These are phyloP conservation scores for Mimas tiliae DNA, from an alignment of 2,888 invertebrate genomes.

Conservation along the genomic window DNA sequence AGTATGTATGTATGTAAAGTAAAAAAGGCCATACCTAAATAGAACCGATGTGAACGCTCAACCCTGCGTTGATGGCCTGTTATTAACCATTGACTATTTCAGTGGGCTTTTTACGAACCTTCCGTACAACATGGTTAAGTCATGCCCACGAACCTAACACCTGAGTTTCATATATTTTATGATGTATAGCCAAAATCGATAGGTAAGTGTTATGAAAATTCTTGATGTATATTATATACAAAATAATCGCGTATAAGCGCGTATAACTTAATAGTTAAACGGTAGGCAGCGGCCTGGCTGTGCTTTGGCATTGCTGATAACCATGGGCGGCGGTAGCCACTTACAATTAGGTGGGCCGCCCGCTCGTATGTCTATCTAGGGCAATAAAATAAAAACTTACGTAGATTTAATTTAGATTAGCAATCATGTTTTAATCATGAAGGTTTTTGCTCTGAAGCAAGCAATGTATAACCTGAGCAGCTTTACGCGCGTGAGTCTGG, in stretches of 20 bases:
- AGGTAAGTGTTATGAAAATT: background rate
- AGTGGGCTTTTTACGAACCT: constrained; percentile 24
- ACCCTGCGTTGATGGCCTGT: constrained; percentile 11
- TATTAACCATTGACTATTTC: constrained; percentile 26
- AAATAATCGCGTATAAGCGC: background rate
- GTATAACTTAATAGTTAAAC: no score
- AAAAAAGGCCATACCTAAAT: constrained; percentile 4
- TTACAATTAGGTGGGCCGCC: no score
- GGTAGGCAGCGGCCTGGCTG: no score
- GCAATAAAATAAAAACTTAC: no score
- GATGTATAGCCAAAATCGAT: no score
- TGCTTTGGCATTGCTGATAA: no score
- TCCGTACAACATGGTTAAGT: constrained; percentile 13
- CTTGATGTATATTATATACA: background rate
- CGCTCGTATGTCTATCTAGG: no score
- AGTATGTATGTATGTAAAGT: background rate
- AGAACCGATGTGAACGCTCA: background rate
- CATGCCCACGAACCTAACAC: background rate
- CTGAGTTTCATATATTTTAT: constrained; percentile 13
- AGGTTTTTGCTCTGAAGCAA: no score
- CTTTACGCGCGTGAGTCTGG: no score
- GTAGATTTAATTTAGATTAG: constrained; percentile 1
- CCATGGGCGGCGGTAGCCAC: no score
- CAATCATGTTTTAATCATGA: background rate
- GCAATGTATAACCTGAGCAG: no score